A percentile compares a stretch with the other conserved stretches of the same genome.
Evolutionary conservation across 2,113 vertebrate genomes (phyloP).

Genomic region (Triplophysa dalaica): DNA sequence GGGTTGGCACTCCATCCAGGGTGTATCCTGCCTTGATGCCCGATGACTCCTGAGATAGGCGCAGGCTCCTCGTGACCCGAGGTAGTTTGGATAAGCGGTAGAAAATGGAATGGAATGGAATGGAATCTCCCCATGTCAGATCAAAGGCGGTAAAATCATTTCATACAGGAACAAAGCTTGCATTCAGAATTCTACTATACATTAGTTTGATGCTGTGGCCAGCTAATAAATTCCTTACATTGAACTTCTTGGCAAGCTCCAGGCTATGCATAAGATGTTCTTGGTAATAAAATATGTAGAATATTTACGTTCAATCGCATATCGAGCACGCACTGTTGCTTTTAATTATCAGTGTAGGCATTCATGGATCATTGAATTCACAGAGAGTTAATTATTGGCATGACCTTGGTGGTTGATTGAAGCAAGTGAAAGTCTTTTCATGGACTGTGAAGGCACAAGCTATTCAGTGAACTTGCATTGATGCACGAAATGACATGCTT

Average conservation of each 20-base stretch:
- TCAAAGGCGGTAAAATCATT: background rate
- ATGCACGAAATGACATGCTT: conserved; percentile 38
- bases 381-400: conserved; percentile 18
- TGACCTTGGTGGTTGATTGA: conserved; percentile 27
- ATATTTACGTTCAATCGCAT: conserved; percentile 36
- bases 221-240: conserved; percentile 12
- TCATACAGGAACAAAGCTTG: background rate
- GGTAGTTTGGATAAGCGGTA: too few species aligned
- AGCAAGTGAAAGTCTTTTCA: conserved; percentile 36
- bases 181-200: conserved; percentile 10
- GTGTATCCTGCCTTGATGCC: too few species aligned
- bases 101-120: too few species aligned
- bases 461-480: conserved; percentile 8
- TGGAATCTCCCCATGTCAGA: background rate
- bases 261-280: conserved; percentile 27
- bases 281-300: conserved; percentile 9
- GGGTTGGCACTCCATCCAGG: too few species aligned
- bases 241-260: conserved; percentile 16
- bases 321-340: background rate
- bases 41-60: too few species aligned
- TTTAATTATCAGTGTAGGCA: conserved; percentile 34
- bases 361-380: conserved; percentile 4
- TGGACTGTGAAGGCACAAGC: conserved; percentile 5
- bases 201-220: conserved; percentile 15
- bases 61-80: too few species aligned